Percentiles rank a stretch among this genome's conserved stretches.
phyloP scores from a whole-genome alignment of 2,113 vertebrate genomes.

The Motacilla alba region DNA sequence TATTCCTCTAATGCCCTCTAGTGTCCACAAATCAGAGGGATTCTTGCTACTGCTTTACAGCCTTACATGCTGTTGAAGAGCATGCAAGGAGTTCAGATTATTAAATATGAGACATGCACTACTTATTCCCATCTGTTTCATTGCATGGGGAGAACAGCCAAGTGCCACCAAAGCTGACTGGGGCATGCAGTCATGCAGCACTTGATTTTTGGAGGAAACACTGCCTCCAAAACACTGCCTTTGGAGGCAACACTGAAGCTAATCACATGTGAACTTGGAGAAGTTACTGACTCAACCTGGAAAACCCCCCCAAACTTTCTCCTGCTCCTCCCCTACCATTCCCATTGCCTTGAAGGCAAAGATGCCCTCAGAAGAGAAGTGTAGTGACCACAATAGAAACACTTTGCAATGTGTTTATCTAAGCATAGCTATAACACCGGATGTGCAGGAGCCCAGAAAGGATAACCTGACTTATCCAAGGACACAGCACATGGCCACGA shows the following conservation, averaged over 20 bases:
- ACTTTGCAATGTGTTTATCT: background rate
- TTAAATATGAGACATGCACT: background rate
- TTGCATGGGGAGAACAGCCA: background rate
- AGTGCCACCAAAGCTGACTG: background rate
- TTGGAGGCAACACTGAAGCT: background rate
- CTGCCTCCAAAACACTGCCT: too few species aligned
- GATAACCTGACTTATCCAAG: background rate
- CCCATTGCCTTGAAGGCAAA: background rate
- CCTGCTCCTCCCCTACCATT: background rate
- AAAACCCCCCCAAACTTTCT: rapidly evolving
- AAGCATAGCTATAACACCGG: background rate
- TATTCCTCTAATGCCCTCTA: slow-evolving; percentile 34
- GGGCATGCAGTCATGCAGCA: background rate
- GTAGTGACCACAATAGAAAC: background rate
- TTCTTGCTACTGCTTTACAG: background rate
- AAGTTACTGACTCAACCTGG: background rate
- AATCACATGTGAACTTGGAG: background rate
- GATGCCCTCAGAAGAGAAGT: background rate
- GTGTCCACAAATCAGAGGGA: background rate
- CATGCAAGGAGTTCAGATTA: background rate
- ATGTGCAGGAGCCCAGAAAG: background rate
- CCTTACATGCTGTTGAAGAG: background rate
- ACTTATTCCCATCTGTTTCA: background rate
- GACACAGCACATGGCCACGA: background rate
- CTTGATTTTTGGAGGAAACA: background rate